Conservation (phyloP, 2,113 vertebrate genomes). For the Oryzias melastigma region DNA sequence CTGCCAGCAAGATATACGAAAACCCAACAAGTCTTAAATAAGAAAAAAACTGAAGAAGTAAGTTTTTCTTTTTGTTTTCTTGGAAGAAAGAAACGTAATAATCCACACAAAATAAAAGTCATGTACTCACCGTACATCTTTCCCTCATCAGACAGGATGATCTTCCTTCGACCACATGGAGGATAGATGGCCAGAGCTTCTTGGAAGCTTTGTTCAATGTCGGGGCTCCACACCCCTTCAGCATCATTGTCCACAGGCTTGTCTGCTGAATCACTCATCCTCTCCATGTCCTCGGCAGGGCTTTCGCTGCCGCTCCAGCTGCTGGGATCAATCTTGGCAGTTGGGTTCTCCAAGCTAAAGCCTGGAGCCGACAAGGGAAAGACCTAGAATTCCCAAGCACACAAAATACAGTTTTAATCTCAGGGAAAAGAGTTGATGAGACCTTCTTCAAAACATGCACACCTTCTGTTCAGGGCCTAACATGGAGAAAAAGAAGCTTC, state of each 20-base stretch:
- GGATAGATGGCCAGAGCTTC: conserved; percentile 99
- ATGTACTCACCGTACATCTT: conserved; percentile 99
- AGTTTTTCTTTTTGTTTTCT: no score
- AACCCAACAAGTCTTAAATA: not conserved
- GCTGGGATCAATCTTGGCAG: conserved; percentile 97
- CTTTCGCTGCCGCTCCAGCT: conserved; percentile 99
- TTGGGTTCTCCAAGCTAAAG: conserved; percentile 93
- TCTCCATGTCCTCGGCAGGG: conserved; percentile 97
- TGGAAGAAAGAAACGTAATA: no score
- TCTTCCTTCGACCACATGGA: conserved; percentile 97
- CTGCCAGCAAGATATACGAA: not conserved
- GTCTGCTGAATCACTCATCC: conserved; percentile 97
- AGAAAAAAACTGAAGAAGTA: no score
- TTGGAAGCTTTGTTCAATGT: conserved; percentile 99
- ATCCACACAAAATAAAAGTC: not conserved
- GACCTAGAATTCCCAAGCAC: conserved; percentile 82
- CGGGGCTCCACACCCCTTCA: conserved; percentile 98
- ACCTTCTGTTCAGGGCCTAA: conserved; percentile 15
- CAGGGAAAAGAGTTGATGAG: conserved; percentile 11
- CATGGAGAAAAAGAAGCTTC: conserved; percentile 21
- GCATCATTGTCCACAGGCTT: conserved; percentile 98
- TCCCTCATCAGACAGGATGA: conserved; percentile 98
- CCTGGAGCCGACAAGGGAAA: conserved; percentile 90
- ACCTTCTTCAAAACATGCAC: conserved; percentile 28
- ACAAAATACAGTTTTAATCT: conserved; percentile 41